Evolutionary conservation across 2,113 vertebrate species (phyloP).

Genomic region (Dipodomys ordii): DNA sequence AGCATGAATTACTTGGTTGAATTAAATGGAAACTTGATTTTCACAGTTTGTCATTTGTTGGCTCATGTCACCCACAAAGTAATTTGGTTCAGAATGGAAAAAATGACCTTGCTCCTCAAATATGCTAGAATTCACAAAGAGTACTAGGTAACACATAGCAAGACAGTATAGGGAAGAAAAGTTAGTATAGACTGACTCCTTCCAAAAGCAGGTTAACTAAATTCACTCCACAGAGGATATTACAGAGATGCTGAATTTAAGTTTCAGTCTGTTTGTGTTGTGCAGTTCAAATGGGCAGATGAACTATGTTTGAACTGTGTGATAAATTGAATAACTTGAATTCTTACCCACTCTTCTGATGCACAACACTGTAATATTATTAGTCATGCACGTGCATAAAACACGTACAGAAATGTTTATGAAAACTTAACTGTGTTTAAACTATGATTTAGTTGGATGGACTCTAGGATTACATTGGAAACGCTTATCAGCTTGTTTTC

Average conservation of each 20-base stretch:
- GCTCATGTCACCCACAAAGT: background rate
- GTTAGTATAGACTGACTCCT: background rate
- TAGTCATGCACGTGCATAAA: constrained; percentile 55
- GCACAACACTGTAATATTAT: constrained; percentile 50
- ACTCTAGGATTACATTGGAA: constrained; percentile 46
- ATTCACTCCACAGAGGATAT: background rate
- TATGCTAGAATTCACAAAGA: background rate
- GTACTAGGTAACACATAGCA: background rate
- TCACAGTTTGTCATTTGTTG: background rate
- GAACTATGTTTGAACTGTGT: constrained; percentile 83
- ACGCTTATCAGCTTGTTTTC: constrained; percentile 48
- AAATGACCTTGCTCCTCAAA: background rate
- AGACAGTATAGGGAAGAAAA: background rate
- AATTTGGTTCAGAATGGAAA: background rate
- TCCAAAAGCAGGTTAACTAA: background rate
- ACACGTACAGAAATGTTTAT: constrained; percentile 46
- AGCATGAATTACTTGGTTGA: accelerated
- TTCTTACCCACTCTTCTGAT: constrained; percentile 80
- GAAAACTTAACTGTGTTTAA: constrained; percentile 64
- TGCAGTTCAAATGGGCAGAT: constrained; percentile 68
- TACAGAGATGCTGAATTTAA: background rate
- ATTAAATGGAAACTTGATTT: background rate
- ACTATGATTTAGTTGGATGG: constrained; percentile 48
- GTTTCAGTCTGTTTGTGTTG: background rate
- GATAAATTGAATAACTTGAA: constrained; percentile 81